Evolutionary conservation across 1,140 invertebrate genomes (phyloP).

Genomic region (Helicoverpa armigera): DNA sequence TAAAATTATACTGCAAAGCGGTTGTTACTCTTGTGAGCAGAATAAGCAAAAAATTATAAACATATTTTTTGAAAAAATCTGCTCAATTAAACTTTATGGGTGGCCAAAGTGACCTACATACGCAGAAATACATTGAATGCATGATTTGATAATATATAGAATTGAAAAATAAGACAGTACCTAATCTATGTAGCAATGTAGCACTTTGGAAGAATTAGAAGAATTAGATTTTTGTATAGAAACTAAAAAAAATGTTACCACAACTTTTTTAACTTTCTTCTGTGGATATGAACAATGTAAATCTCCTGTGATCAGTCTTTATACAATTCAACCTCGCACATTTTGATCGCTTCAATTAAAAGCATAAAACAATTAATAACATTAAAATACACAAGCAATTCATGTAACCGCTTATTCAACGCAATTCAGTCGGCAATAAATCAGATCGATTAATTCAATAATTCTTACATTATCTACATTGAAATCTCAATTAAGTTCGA

Average conservation of each 20-base stretch:
- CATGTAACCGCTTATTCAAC: slow-evolving; percentile 11
- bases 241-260: too few species aligned
- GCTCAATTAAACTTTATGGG: not conserved
- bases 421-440: slow-evolving; percentile 16
- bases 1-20: slow-evolving; percentile 50
- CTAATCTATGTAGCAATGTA: too few species aligned
- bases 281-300: too few species aligned
- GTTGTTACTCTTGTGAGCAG: slow-evolving; percentile 23
- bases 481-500: slow-evolving; percentile 54
- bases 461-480: slow-evolving; percentile 54
- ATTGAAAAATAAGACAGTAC: too few species aligned
- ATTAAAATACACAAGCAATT: slow-evolving; percentile 12
- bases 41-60: not conserved
- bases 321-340: not conserved
- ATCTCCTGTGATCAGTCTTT: too few species aligned
- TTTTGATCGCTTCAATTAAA: not conserved
- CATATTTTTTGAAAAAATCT: too few species aligned
- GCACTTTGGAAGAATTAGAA: too few species aligned
- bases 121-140: too few species aligned
- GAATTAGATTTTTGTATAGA: too few species aligned
- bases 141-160: too few species aligned
- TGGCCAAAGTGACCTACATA: not conserved
- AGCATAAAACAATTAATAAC: not conserved
- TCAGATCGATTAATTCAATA: slow-evolving; percentile 51
- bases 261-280: too few species aligned